Conservation (phyloP, 2,888 invertebrate species). For the Himalopsyche kuldschensis region DNA sequence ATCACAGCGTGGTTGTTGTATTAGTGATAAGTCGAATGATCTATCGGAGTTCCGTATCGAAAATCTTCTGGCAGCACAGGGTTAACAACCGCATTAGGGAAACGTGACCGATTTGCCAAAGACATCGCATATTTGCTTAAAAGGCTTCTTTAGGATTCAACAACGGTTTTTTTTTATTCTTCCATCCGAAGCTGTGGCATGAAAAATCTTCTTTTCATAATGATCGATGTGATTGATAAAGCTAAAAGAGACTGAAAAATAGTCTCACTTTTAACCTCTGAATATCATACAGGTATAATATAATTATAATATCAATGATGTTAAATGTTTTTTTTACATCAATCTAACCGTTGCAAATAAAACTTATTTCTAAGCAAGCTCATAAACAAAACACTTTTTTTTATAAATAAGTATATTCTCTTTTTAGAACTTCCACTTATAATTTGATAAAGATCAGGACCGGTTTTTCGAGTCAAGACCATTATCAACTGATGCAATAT, state of each 20-base stretch:
- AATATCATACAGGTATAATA: no score
- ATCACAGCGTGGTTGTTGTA: neutral
- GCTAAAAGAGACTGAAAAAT: neutral
- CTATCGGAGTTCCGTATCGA: neutral
- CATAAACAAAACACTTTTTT: no score
- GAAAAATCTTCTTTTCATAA: neutral
- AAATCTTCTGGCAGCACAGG: neutral
- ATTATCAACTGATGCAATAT: no score
- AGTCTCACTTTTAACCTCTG: no score
- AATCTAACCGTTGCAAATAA: no score
- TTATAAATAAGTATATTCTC: no score
- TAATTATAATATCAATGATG: no score
- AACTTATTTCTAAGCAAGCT: no score
- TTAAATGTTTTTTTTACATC: no score
- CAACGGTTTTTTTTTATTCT: neutral
- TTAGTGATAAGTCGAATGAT: neutral
- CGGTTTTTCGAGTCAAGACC: no score
- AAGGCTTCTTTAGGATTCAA: neutral
- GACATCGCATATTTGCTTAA: neutral
- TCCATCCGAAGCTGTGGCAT: neutral
- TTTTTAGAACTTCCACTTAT: no score
- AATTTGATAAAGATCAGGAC: no score
- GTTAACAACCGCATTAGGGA: neutral
- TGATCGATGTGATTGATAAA: neutral
- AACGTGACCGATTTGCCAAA: conserved; percentile 1